A percentile compares a stretch with the other conserved stretches of the same genome.
Evolutionary conservation across 2,797 vertebrate genomes (phyloP).

Genomic region (Natrix natrix): DNA sequence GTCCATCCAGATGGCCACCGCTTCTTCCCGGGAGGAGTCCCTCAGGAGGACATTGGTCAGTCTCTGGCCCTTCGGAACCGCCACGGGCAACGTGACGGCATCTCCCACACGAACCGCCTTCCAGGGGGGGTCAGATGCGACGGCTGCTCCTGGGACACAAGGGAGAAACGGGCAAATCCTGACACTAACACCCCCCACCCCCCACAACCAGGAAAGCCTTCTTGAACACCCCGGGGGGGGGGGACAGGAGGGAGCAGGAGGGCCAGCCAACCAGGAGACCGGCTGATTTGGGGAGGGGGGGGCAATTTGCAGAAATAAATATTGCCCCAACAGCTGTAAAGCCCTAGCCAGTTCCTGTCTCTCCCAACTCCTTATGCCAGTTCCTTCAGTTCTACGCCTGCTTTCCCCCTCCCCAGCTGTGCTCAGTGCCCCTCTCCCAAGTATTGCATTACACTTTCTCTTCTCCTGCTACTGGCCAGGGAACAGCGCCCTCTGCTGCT

Average conservation of each 20-base stretch:
- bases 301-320: not conserved
- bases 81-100: rapidly evolving
- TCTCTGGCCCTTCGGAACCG: not conserved
- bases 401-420: not conserved
- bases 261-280: not conserved
- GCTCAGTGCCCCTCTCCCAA: not conserved
- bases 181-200: not conserved
- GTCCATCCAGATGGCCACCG: rapidly evolving
- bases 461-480: not conserved
- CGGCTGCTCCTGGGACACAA: not conserved
- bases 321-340: not conserved
- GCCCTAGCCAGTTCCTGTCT: not conserved
- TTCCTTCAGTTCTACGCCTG: not conserved
- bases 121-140: rapidly evolving
- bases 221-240: not conserved
- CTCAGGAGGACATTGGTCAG: not conserved
- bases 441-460: not conserved
- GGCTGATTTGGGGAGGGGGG: not conserved
- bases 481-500: not conserved
- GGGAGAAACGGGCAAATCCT: not conserved
- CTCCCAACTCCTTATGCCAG: not conserved
- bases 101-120: not conserved
- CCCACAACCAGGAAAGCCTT: not conserved
- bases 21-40: rapidly evolving
- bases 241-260: not conserved